A percentile compares a stretch with the other conserved stretches of the same genome.
These are phyloP conservation scores for Pelodytes ibericus DNA, from an alignment of 2,797 vertebrate species.

Conservation along the genomic window DNA sequence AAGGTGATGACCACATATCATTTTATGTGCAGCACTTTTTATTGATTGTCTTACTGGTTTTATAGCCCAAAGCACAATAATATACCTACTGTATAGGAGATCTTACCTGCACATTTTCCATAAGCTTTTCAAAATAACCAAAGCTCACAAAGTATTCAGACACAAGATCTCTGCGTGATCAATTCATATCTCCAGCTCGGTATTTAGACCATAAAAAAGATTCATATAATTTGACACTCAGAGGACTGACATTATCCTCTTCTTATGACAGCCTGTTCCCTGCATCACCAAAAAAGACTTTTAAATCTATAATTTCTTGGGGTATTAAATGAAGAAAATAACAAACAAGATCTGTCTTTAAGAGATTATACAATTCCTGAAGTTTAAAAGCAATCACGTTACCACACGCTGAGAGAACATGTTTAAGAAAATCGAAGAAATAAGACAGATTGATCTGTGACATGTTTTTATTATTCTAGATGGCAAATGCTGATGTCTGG, in stretches of 20 bases:
- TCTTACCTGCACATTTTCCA: background rate
- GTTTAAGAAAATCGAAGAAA: background rate
- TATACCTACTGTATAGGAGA: constrained; percentile 21
- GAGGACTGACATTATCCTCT: constrained; percentile 16
- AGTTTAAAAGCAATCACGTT: constrained; percentile 23
- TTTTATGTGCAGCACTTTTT: no score
- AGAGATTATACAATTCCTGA: constrained; percentile 38
- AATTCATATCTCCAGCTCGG: constrained; percentile 19
- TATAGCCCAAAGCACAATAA: no score
- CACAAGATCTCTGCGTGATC: constrained; percentile 35
- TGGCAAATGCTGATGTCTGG: constrained; percentile 30
- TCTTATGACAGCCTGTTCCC: constrained; percentile 32
- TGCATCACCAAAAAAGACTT: constrained; percentile 21
- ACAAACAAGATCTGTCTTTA: constrained; percentile 38
- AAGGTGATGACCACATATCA: no score
- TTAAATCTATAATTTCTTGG: constrained; percentile 16
- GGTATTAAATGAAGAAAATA: constrained; percentile 34
- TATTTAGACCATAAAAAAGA: constrained; percentile 25
- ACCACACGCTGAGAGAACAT: constrained; percentile 11
- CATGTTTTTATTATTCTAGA: constrained; percentile 45
- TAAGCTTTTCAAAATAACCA: background rate
- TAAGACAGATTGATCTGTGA: constrained; percentile 33
- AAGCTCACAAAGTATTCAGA: constrained; percentile 7
- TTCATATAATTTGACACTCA: constrained; percentile 14
- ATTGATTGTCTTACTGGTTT: no score